Base-by-base conservation (phyloP, 2,113 vertebrate genomes). In the Oncorhynchus nerka region DNA sequence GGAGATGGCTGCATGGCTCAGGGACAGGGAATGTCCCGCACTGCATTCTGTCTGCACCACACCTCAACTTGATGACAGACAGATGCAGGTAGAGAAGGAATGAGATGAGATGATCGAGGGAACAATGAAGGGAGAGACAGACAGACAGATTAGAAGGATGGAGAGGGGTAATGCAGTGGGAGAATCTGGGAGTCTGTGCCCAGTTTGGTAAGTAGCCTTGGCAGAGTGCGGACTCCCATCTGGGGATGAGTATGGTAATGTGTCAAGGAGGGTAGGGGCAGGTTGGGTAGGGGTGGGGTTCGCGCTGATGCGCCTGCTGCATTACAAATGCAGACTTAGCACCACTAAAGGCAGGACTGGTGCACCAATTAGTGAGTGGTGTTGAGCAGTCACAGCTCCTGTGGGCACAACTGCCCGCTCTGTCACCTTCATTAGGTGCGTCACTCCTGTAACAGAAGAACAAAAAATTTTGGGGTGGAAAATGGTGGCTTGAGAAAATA, bases 1-100 rank as follows among this genome's bases (percentile, higher is more conserved):
- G 83, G 86, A 57, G 79, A 28, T 45, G 74, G 70, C 86, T 75
- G 83, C 81, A 28, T 69, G 71, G 81, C 73, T 91, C 88, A 87
- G 75, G 75, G 82, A 79, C 70, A 4, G 86, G 77, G 84, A 91
- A 90, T 88, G 90, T 91, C 85, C 83, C 83, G 82, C 77, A 67
- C 28, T n/a, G 79, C 80, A 70, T 77, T 88, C 75, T 71, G 82
- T 84, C 88, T 82, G 84, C 84, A 71, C 62, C 64, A 71, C 85
- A 89, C 84, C 83, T 81, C 78, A 1, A 85, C 73, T 80, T 28
- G 70, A 1, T 51, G 49, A 16, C 71, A 75, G 84, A 71, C 74
- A 16, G 39, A 45, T 32, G 0, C 64, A 82, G 88, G 86, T 85
- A 19, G 59, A 32, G 28, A 68, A 32, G 30, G 67, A 34, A 20